Percentiles rank a stretch among this genome's conserved stretches.
Conservation (phyloP, 2,888 invertebrate species). For the Hartigia nigra region DNA sequence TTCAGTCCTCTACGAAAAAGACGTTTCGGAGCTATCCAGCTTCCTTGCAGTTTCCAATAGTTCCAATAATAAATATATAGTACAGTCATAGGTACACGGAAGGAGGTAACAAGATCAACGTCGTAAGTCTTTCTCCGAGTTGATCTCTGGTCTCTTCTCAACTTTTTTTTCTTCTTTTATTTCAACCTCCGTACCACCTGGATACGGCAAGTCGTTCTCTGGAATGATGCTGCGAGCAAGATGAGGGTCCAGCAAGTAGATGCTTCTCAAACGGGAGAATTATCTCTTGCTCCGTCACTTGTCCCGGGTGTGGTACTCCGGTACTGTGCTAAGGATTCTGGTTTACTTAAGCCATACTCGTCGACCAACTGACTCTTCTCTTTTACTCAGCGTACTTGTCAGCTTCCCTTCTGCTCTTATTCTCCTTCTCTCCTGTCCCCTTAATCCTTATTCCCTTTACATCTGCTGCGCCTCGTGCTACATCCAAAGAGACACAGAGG, state of each 20-base stretch:
- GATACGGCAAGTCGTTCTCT: background rate
- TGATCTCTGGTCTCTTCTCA: background rate
- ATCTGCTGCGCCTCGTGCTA: background rate
- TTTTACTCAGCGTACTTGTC: background rate
- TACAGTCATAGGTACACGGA: background rate
- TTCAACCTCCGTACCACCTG: background rate
- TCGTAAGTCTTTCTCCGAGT: background rate
- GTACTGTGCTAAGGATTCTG: constrained; percentile 9
- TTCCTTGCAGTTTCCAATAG: background rate
- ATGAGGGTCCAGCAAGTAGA: background rate
- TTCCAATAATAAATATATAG: background rate
- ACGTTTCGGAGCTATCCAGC: background rate
- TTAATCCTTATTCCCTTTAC: background rate
- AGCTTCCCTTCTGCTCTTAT: background rate
- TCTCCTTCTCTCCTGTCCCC: background rate
- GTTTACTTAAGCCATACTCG: constrained; percentile 16
- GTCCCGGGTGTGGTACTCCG: constrained; percentile 12
- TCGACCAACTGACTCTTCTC: constrained; percentile 1
- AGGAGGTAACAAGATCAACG: background rate
- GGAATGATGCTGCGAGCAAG: background rate
- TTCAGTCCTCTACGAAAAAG: background rate
- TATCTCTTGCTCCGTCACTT: background rate
- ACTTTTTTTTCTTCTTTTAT: too few species aligned
- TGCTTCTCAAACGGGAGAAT: background rate
- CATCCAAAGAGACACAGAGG: constrained; percentile 8